Base-by-base conservation (phyloP, 2,113 vertebrate genomes). In the Oxygymnocypris stewartii region DNA sequence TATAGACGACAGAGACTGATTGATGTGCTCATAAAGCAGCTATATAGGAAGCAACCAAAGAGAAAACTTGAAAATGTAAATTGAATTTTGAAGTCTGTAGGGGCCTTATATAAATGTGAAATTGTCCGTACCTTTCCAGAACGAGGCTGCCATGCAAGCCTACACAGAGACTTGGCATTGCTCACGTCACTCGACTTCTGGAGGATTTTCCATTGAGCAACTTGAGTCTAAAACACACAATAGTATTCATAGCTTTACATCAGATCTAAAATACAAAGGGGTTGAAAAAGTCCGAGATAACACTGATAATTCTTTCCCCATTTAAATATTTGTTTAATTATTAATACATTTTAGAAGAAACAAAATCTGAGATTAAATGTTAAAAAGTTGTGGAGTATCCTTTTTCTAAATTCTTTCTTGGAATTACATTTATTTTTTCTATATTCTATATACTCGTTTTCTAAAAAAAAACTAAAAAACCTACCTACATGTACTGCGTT, bases 161-260 rank as follows among this genome's bases (percentile, higher is more conserved):
- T 96, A 90, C 98, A 99, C 87, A 99, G 95, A 67, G 98, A 97
- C 92, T 95, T 96, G 28, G 98, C 96, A 84, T 95, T 96, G 86
- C 94, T 93, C 89, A 98, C 91, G 82, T 99, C 98, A 2, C 96
- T 99, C 85, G 94, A 96, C 89, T 97, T 99, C 93, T 96, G 95
- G 82, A 99, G 93, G 90, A 99, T 84, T 0, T 91, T 92, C 96
- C 96, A 98, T 85, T 91, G 96, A 91, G 89, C 86, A 20, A 92
- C 91, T 90, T 95, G 97, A 42, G 94, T 94, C 98, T 99, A 61
- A 20, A n/a, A 69, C 3, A 25, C 78, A 63, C 6, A 79, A 65
- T 2, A 10, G 2, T 5, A 12, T 25, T 77, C 37, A 75, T 44
- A 28, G 23, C n/a, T 77, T 14, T 14, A n/a, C 42, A 76, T 75